A percentile compares a stretch with the other conserved stretches of the same genome.
These are phyloP conservation scores for Pseudotriccus pelzelni DNA, from an alignment of 2,797 vertebrate genomes.

Conservation along the genomic window DNA sequence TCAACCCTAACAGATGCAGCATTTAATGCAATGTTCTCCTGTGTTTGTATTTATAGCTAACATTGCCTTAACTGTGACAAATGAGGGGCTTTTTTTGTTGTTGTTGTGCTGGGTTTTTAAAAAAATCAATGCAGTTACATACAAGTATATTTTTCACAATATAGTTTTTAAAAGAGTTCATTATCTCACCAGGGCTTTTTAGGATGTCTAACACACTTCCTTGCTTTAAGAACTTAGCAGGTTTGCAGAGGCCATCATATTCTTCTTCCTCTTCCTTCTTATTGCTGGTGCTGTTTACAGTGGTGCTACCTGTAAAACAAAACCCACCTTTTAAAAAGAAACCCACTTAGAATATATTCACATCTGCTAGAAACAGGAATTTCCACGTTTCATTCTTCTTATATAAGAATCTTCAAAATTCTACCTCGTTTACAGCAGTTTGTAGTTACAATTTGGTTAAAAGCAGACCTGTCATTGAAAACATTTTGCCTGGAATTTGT, in stretches of 20 bases:
- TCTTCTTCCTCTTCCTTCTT: constrained; percentile 80
- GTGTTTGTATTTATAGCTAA: neutral
- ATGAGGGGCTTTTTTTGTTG: neutral
- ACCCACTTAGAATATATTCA: neutral
- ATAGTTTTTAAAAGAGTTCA: neutral
- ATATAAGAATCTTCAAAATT: neutral
- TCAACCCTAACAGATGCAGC: neutral
- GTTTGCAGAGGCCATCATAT: constrained; percentile 85
- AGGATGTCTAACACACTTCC: constrained; percentile 95
- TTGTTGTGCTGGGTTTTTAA: neutral
- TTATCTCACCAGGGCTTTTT: constrained; percentile 86
- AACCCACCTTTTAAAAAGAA: neutral
- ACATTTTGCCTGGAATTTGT: neutral
- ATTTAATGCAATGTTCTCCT: neutral
- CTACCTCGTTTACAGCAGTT: neutral
- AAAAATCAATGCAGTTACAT: neutral
- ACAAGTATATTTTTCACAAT: neutral
- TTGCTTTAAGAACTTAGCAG: constrained; percentile 88
- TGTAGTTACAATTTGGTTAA: neutral
- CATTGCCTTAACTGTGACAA: neutral
- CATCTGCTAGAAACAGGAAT: neutral
- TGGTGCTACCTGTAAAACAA: constrained; percentile 43
- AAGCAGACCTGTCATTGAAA: neutral
- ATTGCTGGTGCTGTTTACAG: constrained; percentile 66
- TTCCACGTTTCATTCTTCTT: neutral